Evolutionary conservation across 2,797 vertebrate species (phyloP), one percentile per base, ranked within the genome.

Genomic region (Melanitta fusca): DNA sequence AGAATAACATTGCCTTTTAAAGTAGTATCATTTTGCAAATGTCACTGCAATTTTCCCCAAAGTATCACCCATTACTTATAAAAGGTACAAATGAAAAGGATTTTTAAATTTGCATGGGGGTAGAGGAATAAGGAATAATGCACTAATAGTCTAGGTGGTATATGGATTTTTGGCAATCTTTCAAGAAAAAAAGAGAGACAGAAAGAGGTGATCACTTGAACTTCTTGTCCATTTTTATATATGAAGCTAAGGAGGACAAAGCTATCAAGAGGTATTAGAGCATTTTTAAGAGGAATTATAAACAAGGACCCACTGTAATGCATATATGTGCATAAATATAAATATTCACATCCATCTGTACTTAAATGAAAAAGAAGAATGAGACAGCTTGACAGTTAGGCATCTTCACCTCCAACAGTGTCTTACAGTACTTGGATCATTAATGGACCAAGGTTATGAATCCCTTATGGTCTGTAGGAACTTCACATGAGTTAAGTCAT

Each of bases 61-160:
- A 96, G 96, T 95, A 96, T 95, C 72, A 96, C 60, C 95, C 90
- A 97, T 97, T 97, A 97, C 90, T 93, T 96, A 87, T 93, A 97
- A 97, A 93, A 95, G 64, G 91, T 92, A 74, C 73, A 96, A 96
- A 95, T 80, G 60, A 94, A 89, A 96, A 92, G 82, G 54, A 81
- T 91, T 95, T 94, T 92, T 36, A 93, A 97, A 96, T 88, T 91
- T 77, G 56, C 51, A 53, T 54, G 62, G n/a, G 11, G 80, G 88
- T 92, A 95, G 80, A 88, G 39, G 62, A 88, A 86, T 86, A 92
- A 66, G 39, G 56, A 97, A 90, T 92, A 97, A 93, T 61, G 53
- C 71, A 62, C 60, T 95, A 93, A 92, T 85, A 95, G 75, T 53
- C 56, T 71, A 90, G 74, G 75, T 83, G 27, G 72, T 88, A 53